A percentile compares a stretch with the other conserved stretches of the same genome.
Evolutionary conservation across 2,113 vertebrate species (phyloP).

Genomic region (Tachysurus fulvidraco): DNA sequence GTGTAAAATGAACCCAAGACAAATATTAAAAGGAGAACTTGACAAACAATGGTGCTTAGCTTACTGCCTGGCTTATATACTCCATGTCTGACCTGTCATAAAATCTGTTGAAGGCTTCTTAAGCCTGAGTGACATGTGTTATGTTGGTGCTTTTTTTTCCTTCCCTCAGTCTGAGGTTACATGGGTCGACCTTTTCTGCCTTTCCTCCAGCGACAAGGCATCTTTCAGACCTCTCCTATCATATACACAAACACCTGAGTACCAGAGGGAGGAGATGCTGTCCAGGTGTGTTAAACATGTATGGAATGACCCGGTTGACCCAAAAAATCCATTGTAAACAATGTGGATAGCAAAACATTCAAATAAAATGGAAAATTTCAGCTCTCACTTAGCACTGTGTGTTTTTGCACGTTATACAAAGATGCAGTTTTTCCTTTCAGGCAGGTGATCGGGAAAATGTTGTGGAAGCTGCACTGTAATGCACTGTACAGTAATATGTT

Average conservation of each 20-base stretch:
- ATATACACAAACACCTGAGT: constrained; percentile 65
- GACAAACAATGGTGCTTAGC: neutral
- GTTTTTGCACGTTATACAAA: neutral
- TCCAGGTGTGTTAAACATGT: constrained; percentile 33
- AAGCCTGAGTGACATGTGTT: constrained; percentile 43
- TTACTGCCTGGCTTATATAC: neutral
- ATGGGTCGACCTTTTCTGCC: constrained; percentile 61
- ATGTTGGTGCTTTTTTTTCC: neutral
- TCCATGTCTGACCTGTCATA: neutral
- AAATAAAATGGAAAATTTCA: neutral
- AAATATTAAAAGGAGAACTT: neutral
- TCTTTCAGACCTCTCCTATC: constrained; percentile 67
- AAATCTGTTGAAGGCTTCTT: constrained; percentile 35
- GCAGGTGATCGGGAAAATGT: neutral
- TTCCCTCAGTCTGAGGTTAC: constrained; percentile 57
- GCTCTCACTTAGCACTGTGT: neutral
- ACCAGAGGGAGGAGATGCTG: constrained; percentile 58
- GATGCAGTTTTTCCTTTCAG: neutral
- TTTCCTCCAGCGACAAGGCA: constrained; percentile 64
- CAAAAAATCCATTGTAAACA: neutral
- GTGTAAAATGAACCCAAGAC: constrained; percentile 33
- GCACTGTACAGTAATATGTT: neutral
- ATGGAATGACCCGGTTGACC: constrained; percentile 28
- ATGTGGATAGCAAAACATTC: neutral
- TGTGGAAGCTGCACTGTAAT: neutral